Evolutionary conservation across 1,140 invertebrate species (phyloP), one percentile per base, ranked within the genome.

Genomic region (Lepidurus packardi): DNA sequence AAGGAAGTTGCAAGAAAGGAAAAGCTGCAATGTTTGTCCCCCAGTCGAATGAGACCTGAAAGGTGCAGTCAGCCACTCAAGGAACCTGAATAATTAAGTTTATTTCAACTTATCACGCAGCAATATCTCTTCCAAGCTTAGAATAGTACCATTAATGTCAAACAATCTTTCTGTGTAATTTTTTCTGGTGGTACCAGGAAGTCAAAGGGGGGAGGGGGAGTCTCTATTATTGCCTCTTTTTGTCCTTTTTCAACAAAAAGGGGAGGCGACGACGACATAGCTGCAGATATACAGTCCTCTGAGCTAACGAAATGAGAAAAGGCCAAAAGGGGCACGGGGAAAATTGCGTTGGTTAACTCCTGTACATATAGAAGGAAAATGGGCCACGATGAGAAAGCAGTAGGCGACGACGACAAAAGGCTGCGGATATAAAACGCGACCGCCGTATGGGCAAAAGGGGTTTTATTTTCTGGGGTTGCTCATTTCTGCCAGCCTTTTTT

Each of bases 351-450:
- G 53, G 16, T 65, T 65, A 65, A 65, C 21, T 65, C 53, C 53
- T 65, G 16, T 65, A n/a, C 21, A 65, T 21, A 65, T 16, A 5
- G 53, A 65, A 21, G 21, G 21, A 21, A 65, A 65, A 1, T 9
- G 13, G 6, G 16, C 53, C 53, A 9, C 6, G 16, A 21, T 21
- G 53, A 65, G 16, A 65, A 65, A 65, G 21, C 21, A n/a, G 53
- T 65, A 65, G 53, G 53, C 53, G 53, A 65, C 53, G 53, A 65
- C 21, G 53, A 65, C 53, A 65, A 65, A 65, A 65, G 53, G 53
- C 16, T n/a, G 16, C 53, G n/a, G 13, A 65, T 21, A 65, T 65
- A 65, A 65, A 65, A 65, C 53, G 53, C 13, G 53, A 65, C 21
- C 13, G 53, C 21, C 16, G 53, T 65, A 21, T 21, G 16, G 13